Percentiles rank a stretch among this genome's conserved stretches.
These are phyloP conservation scores for Phalacrocorax pelagicus DNA, from an alignment of 2,113 vertebrate species.

Conservation along the genomic window DNA sequence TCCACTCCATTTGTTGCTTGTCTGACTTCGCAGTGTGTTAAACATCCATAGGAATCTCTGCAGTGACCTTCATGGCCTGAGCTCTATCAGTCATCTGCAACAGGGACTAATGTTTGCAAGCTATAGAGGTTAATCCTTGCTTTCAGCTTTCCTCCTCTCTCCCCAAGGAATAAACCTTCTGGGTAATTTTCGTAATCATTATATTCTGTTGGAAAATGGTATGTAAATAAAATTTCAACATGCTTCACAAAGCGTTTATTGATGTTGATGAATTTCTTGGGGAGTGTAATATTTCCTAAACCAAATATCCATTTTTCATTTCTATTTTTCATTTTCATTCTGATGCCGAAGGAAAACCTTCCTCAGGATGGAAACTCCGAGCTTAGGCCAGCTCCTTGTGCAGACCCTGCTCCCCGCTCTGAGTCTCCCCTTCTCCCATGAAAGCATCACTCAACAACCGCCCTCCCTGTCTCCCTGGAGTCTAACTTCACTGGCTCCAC, in stretches of 20 bases:
- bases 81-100: neutral
- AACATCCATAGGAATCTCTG: neutral
- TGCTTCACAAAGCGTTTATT: neutral
- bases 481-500: neutral
- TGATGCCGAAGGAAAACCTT: neutral
- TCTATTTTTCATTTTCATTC: neutral
- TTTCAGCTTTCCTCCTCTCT: neutral
- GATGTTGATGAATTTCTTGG: neutral
- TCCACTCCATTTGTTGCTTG: neutral
- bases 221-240: neutral
- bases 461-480: no score
- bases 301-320: neutral
- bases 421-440: neutral
- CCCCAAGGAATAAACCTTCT: neutral
- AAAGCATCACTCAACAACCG: neutral
- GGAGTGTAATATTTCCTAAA: neutral
- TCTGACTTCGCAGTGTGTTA: neutral
- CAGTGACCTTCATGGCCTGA: neutral
- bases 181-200: neutral
- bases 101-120: neutral
- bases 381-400: neutral
- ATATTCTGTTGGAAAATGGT: neutral
- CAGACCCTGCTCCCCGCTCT: neutral
- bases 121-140: neutral
- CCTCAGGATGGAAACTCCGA: neutral